Evolutionary conservation across 2,888 invertebrate genomes (phyloP).

Genomic region (Pecten maximus): DNA sequence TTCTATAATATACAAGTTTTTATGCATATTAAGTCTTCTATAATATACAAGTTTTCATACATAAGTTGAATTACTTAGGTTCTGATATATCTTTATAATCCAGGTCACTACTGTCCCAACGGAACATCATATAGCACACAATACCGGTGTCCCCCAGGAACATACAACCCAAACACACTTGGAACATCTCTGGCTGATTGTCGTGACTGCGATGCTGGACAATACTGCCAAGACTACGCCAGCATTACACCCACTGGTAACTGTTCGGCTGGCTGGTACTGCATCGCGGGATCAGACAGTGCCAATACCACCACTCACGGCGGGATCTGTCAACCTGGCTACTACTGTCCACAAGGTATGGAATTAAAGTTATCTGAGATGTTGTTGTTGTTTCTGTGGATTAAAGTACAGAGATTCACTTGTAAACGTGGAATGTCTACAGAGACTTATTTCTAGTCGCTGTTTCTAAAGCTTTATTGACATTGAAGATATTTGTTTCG

Average conservation of each 20-base stretch:
- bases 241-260: conserved; percentile 76
- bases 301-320: conserved; percentile 76
- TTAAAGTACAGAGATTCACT: too few species aligned
- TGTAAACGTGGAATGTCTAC: too few species aligned
- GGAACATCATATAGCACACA: conserved; percentile 75
- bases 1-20: too few species aligned
- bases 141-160: conserved; percentile 76
- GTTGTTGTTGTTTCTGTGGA: too few species aligned
- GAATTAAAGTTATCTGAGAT: too few species aligned
- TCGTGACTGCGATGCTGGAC: conserved; percentile 75
- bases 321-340: conserved; percentile 75
- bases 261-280: conserved; percentile 78
- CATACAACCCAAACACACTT: conserved; percentile 72
- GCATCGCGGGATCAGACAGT: conserved; percentile 71
- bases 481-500: background rate
- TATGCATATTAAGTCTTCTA: too few species aligned
- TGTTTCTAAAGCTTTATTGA: too few species aligned
- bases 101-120: conserved; percentile 79
- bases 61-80: background rate
- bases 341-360: conserved; percentile 78
- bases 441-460: too few species aligned
- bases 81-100: background rate
- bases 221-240: conserved; percentile 78
- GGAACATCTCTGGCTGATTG: conserved; percentile 69
- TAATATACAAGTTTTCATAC: too few species aligned